phyloP scores from a whole-genome alignment of 2,113 vertebrate genomes.

The Clarias batrachus region DNA sequence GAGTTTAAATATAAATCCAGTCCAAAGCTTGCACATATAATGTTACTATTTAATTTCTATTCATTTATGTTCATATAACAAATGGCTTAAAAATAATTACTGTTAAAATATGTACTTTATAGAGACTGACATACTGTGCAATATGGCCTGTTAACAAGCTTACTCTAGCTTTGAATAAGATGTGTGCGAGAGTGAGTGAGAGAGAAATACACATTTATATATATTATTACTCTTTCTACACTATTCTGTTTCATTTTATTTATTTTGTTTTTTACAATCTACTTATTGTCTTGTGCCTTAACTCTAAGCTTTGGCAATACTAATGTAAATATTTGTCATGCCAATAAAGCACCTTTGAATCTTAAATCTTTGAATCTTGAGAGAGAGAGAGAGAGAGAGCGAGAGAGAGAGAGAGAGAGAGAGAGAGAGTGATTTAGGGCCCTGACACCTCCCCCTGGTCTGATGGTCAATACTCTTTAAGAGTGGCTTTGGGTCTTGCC shows the following conservation, averaged over 20 bases:
- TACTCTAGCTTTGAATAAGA: slow-evolving; percentile 35
- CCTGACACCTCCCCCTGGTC: slow-evolving; percentile 54
- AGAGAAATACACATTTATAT: too few relatives aligned
- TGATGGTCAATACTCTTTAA: slow-evolving; percentile 64
- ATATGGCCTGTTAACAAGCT: background rate
- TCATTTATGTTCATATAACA: background rate
- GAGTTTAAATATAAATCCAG: background rate
- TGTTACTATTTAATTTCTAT: background rate
- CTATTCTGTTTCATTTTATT: too few relatives aligned
- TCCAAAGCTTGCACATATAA: background rate
- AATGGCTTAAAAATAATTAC: background rate
- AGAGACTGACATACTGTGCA: slow-evolving; percentile 6
- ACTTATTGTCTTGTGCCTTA: too few relatives aligned
- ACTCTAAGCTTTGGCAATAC: too few relatives aligned
- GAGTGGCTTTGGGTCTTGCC: slow-evolving; percentile 43
- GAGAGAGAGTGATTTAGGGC: slow-evolving; percentile 54
- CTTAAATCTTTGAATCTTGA: too few relatives aligned
- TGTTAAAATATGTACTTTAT: background rate
- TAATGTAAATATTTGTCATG: too few relatives aligned
- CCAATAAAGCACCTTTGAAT: too few relatives aligned
- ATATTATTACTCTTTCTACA: too few relatives aligned
- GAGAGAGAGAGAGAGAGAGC: slow-evolving; percentile 30
- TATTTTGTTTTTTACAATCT: too few relatives aligned
- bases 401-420: slow-evolving; percentile 21
- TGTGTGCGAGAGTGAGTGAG: background rate